A percentile compares a stretch with the other conserved stretches of the same genome.
Conservation (phyloP, 1,140 invertebrate species). For the Drosophila bifasciata region DNA sequence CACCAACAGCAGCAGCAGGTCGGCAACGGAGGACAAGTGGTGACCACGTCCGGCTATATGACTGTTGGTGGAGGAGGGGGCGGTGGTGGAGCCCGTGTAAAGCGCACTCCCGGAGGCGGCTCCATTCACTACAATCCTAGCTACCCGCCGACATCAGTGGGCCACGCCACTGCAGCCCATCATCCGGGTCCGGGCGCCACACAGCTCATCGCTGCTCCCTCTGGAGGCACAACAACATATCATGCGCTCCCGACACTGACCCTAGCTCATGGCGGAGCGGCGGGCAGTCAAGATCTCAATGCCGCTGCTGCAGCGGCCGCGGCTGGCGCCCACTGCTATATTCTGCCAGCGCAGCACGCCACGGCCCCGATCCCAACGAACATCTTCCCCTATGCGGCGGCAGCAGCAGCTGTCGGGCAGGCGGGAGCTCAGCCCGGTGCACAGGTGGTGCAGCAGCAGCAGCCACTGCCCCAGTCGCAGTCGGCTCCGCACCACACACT, state of each 20-base stretch:
- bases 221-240: constrained; percentile 76
- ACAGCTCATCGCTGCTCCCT: constrained; percentile 53
- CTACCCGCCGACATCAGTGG: constrained; percentile 51
- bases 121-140: constrained; percentile 73
- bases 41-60: not conserved
- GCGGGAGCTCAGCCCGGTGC: constrained; percentile 47
- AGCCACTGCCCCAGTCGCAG: constrained; percentile 39
- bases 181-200: constrained; percentile 61
- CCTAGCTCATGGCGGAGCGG: constrained; percentile 68
- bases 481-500: constrained; percentile 65
- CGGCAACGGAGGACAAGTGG: no score
- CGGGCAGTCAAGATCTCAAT: constrained; percentile 69
- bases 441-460: constrained; percentile 42
- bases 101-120: constrained; percentile 71
- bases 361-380: constrained; percentile 80
- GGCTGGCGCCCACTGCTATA: constrained; percentile 69
- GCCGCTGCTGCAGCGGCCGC: constrained; percentile 55
- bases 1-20: constrained; percentile 25
- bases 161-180: constrained; percentile 42
- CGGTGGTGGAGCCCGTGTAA: constrained; percentile 60
- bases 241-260: constrained; percentile 80
- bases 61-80: constrained; percentile 20
- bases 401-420: constrained; percentile 44
- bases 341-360: constrained; percentile 76
- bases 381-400: constrained; percentile 76